Evolutionary conservation across 2,797 vertebrate genomes (phyloP), one percentile per base, ranked within the genome.

Genomic region (Tadarida brasiliensis): DNA sequence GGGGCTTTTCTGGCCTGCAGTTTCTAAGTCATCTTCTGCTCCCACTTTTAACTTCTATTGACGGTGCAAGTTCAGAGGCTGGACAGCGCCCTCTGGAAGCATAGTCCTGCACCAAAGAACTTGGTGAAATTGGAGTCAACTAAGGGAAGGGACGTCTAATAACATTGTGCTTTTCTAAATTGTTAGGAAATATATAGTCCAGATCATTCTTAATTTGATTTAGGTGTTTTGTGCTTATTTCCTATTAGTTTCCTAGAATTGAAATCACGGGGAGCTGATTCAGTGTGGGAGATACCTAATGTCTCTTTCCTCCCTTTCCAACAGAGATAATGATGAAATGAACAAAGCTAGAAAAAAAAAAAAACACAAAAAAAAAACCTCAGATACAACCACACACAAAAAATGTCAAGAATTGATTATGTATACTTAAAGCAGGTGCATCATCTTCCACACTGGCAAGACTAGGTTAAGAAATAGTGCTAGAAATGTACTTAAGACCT

Each of bases 121-220:
- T 88, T 61, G 24, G 24, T 59, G 74, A 67, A 33, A 68, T 35
- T 63, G 11, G 68, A 80, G 47, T 56, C 28, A 87, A 5, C n/a
- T 35, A 26, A 82, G 1, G 3, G 28, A 44, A 87, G 81, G 9
- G 26, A 26, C 67, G 68, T 54, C 49, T 44, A 28, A 28, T 70
- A 44, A 56, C 22, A 44, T 22, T 47, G 26, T 5, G 1, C 33
- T 19, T 83, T 80, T 56, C 35, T 49, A 22, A 49, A 49, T 44
- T 73, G 22, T 35, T 76, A 81, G 28, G 22, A n/a, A 87, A 49
- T 59, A 77, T 51, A 20, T 0, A 39, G 19, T 85, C 7, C 51
- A 88, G 28, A 44, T 49, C 35, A 59, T 73, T 94, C 56, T 84
- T 86, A 51, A 59, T 87, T 87, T 93, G 63, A 77, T 56, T 59